Base-by-base conservation (phyloP, 2,888 invertebrate genomes). In the Mythimna lalbum region DNA sequence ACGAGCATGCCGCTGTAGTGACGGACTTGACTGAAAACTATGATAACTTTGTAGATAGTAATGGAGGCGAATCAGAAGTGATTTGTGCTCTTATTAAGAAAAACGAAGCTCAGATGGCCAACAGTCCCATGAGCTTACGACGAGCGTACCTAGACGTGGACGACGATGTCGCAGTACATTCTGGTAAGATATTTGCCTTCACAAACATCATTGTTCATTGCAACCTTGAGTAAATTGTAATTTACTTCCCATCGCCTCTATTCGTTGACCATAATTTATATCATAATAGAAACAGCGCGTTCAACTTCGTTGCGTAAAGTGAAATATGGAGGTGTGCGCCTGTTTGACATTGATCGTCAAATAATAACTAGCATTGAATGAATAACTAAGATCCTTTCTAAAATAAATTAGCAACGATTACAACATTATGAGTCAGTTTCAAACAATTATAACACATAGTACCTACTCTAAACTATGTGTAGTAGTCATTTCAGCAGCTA, bases 101-200 rank as follows among this genome's bases (percentile, higher is more conserved):
- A 84, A 91, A 93, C 80, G 96, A 94, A 87, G 94, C 92, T 77
- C 92, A 93, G 85, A 90, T 92, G 77, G 92, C 93, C 5, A 95
- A 91, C 81, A 95, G 94, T 88, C 95, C 93, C 64, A 86, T 93
- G 69, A 97, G 96, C 92, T 90, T 93, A 78, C 91, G 95, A 19
- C 92, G 96, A 55, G 94, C 93, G 78, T 96, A 95, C 78, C 93
- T 96, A 82, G 97, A 97, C 86, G 96, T 96, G 19, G 97, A 97
- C 84, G 97, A 97, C 86, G 97, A 97, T 83, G 97, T 97, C 77
- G 97, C 97, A 78, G 96, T 97, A 86, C 98, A 97, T 95, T 98
- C 98, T 88, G 97, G 97, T 98, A 96, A 96, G 94, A 75, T 73
- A 83, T 78, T 69, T 55, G 50, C 36, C 53, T 55, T 73, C 27